Evolutionary conservation across 2,113 vertebrate genomes (phyloP).

Genomic region (Gadus chalcogrammus): DNA sequence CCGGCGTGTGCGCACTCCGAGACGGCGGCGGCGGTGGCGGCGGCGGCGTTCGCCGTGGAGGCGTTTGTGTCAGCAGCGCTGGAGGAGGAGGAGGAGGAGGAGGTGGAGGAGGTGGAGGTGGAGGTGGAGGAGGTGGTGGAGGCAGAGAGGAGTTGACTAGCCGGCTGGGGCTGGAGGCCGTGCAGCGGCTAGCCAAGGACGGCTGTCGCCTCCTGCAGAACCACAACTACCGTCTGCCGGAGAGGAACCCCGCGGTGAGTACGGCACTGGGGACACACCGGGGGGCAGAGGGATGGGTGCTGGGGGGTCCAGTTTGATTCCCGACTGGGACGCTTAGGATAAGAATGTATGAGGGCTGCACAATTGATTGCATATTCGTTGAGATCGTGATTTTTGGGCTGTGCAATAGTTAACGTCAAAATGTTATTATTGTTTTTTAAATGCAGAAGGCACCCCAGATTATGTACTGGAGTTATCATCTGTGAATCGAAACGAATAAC

Average conservation of each 20-base stretch:
- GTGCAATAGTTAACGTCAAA: no score
- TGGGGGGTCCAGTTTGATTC: no score
- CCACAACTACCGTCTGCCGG: slow-evolving; percentile 77
- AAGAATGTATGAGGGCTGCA: no score
- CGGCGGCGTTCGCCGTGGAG: not conserved
- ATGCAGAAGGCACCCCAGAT: no score
- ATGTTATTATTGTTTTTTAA: no score
- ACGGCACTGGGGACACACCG: no score
- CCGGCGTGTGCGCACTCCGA: slow-evolving; percentile 83
- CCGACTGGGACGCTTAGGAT: no score
- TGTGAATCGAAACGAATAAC: no score
- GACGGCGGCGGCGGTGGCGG: slow-evolving; percentile 29
- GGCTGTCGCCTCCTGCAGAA: slow-evolving; percentile 85
- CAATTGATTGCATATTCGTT: no score
- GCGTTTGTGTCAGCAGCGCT: slow-evolving; percentile 6
- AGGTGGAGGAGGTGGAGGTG: not conserved
- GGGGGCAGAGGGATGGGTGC: no score
- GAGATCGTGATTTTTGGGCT: no score
- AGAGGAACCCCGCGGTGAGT: slow-evolving; percentile 84
- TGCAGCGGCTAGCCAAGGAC: slow-evolving; percentile 90
- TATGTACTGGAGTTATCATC: no score
- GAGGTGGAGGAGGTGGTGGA: slow-evolving; percentile 73
- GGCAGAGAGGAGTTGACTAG: slow-evolving; percentile 85
- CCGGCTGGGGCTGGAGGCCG: slow-evolving; percentile 79
- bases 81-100: not conserved